These are phyloP conservation scores for Ictalurus furcatus DNA, from an alignment of 2,113 vertebrate species.

Conservation along the genomic window DNA sequence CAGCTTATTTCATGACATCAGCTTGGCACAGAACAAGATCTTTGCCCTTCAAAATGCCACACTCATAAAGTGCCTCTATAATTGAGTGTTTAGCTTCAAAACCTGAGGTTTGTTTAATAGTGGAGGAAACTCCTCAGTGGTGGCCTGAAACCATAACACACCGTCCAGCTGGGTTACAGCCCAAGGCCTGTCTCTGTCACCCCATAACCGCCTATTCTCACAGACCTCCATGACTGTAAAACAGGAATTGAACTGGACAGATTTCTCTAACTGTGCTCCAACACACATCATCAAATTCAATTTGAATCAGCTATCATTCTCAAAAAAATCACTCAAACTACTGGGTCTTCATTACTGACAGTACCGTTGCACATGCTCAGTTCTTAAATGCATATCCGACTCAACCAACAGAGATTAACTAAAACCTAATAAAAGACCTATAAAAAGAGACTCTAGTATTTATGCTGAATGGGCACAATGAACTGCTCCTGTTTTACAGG, in stretches of 20 bases:
- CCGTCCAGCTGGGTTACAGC: slow-evolving; percentile 23
- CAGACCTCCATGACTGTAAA: slow-evolving; percentile 8
- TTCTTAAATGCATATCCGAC: background rate
- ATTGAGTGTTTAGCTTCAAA: slow-evolving; percentile 46
- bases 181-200: slow-evolving; percentile 23
- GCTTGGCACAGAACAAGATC: slow-evolving; percentile 29
- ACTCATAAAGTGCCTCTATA: slow-evolving; percentile 40
- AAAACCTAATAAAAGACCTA: slow-evolving; percentile 16
- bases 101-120: slow-evolving; percentile 51
- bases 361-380: background rate
- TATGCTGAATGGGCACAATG: slow-evolving; percentile 35
- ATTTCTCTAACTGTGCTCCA: slow-evolving; percentile 7
- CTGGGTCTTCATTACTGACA: background rate
- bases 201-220: slow-evolving; percentile 28
- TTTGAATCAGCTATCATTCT: background rate
- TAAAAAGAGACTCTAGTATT: slow-evolving; percentile 1
- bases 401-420: background rate
- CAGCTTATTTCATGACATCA: slow-evolving; percentile 48
- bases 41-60: slow-evolving; percentile 49
- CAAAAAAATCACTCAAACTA: background rate
- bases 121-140: slow-evolving; percentile 47
- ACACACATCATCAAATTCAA: slow-evolving; percentile 8
- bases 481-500: slow-evolving; percentile 45
- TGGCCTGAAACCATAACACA: slow-evolving; percentile 39
- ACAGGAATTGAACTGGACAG: slow-evolving; percentile 4